Evolutionary conservation across 2,797 vertebrate species (phyloP).

Genomic region (Pangasius macronema): DNA sequence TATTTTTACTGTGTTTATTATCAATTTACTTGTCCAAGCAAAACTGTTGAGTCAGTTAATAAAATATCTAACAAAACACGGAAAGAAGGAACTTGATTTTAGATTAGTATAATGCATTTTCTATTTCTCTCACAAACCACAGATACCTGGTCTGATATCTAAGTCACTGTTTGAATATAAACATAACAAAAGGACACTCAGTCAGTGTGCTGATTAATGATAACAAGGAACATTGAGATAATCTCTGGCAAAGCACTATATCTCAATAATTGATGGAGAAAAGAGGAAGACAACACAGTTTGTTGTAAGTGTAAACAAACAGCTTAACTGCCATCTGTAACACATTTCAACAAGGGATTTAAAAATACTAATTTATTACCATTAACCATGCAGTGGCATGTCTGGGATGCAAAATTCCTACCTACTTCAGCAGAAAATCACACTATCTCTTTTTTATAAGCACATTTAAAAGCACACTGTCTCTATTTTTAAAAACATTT

Average conservation of each 20-base stretch:
- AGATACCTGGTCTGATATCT: conserved; percentile 29
- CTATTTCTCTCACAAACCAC: conserved; percentile 19
- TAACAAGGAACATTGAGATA: conserved; percentile 65
- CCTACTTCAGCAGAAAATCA: background rate
- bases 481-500: background rate
- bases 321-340: conserved; percentile 40
- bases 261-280: conserved; percentile 53
- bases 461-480: background rate
- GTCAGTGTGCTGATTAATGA: conserved; percentile 67
- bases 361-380: conserved; percentile 37
- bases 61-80: conserved; percentile 21
- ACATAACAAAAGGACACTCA: conserved; percentile 61
- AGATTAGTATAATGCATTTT: conserved; percentile 23
- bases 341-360: conserved; percentile 35
- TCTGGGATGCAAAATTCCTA: background rate
- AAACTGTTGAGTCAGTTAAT: background rate
- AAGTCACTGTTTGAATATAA: conserved; percentile 62
- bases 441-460: background rate
- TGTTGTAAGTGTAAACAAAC: conserved; percentile 45
- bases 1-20: background rate
- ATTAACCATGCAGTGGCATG: conserved; percentile 23
- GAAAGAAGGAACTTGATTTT: conserved; percentile 20
- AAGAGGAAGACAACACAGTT: conserved; percentile 39
- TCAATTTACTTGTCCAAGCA: background rate
- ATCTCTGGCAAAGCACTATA: conserved; percentile 68